Evolutionary conservation across 1,140 invertebrate species (phyloP).

Genomic region (Zaprionus davidi): DNA sequence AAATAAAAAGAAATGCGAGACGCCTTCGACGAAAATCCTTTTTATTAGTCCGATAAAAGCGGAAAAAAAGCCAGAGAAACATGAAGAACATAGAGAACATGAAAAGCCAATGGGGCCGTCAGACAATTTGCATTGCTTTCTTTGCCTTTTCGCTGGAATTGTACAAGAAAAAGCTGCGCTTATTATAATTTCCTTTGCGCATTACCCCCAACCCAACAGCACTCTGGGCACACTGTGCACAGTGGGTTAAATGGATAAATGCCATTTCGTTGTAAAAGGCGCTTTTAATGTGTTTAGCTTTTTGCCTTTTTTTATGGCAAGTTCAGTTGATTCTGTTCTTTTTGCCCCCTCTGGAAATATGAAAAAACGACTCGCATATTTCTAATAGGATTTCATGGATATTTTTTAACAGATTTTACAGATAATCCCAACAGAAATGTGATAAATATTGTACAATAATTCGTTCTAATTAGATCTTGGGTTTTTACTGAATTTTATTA

Average conservation of each 20-base stretch:
- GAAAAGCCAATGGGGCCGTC: slow-evolving; percentile 37
- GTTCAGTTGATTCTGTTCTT: slow-evolving; percentile 56
- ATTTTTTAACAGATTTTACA: not conserved
- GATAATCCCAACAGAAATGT: not conserved
- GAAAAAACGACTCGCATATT: not conserved
- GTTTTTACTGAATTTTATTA: slow-evolving; percentile 53
- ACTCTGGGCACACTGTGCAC: slow-evolving; percentile 66
- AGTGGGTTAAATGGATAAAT: slow-evolving; percentile 76
- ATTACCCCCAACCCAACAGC: slow-evolving; percentile 36
- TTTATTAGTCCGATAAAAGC: slow-evolving; percentile 80
- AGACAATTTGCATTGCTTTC: slow-evolving; percentile 76
- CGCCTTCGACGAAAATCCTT: slow-evolving; percentile 75
- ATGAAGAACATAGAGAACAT: slow-evolving; percentile 13
- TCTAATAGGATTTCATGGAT: slow-evolving; percentile 1
- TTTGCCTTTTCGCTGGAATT: slow-evolving; percentile 50
- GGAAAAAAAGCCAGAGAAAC: not conserved
- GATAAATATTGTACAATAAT: slow-evolving; percentile 27
- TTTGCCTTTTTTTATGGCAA: slow-evolving; percentile 37
- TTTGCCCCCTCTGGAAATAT: not conserved
- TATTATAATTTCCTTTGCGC: slow-evolving; percentile 78
- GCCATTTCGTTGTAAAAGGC: slow-evolving; percentile 58
- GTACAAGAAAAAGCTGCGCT: slow-evolving; percentile 61
- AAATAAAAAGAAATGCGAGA: slow-evolving; percentile 78
- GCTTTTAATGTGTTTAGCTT: slow-evolving; percentile 43
- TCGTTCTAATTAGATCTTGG: slow-evolving; percentile 69